Evolutionary conservation across 37 sponge, comb jelly and placozoan species (phyloP), one percentile per base, ranked within the genome.

Genomic region (Spongia lamella): DNA sequence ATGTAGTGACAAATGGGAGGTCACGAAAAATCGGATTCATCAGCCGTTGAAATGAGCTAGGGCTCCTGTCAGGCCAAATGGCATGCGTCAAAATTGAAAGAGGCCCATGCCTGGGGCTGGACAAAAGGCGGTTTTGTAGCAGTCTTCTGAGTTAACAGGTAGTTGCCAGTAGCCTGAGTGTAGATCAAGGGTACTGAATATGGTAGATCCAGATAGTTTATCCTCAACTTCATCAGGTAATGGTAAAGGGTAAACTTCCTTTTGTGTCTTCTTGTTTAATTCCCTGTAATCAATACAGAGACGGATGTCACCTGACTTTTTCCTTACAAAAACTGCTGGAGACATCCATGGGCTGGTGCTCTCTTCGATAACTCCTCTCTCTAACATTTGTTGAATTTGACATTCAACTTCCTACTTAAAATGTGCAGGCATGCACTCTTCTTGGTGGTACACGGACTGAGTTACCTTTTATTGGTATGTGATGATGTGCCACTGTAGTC

Each of bases 51-150:
- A 74, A 74, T 17, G 60, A 59, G 37, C 43, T 38, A 25, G 61
- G 56, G 59, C 75, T 19, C 57, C 57, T 3, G 59, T 38, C 37
- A 74, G 40, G 22, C 75, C 75, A 74, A 74, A 74, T 35, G 54
- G 61, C 75, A 60, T 57, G 9, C 75, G 30, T 1, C n/a, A 19
- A 25, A 57, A 74, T 56, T 74, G 39, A 34, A 34, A 59, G 40
- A 74, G 22, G 22, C 75, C 61, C 75, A 60, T 36, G n/a, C 61
- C 75, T 27, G 75, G 75, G 31, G 61, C 75, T 1, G 61, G 75
- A 27, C 59, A 74, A 39, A 74, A 72, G 3, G 73, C 73, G 7
- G 59, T 72, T 72, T 72, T 72, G 56, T 38, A 3, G 20, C 21
- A 24, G 7, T 72, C 30, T 22, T 5, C 7, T 20, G 21, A 11